phyloP scores from a whole-genome alignment of 1,140 invertebrate genomes.

The Drosophila fuyamai region DNA sequence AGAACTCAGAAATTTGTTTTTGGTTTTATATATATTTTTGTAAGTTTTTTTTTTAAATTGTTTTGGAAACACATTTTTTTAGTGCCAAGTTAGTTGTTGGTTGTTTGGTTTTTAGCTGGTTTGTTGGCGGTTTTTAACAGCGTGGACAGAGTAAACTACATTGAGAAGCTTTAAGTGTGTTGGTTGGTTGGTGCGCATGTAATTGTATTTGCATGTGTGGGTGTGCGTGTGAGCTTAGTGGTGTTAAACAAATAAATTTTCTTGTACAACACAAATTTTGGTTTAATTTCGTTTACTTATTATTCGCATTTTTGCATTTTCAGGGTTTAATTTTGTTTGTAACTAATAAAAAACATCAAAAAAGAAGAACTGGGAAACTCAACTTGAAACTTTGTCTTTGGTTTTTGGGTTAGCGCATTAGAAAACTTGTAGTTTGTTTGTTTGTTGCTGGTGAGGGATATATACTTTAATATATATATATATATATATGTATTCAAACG shows the following conservation, averaged over 20 bases:
- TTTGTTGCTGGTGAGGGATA: conserved; percentile 24
- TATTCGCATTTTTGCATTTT: conserved; percentile 23
- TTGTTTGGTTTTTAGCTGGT: conserved; percentile 31
- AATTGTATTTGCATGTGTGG: conserved; percentile 16
- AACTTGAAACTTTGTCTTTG: conserved; percentile 64
- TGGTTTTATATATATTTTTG: conserved; percentile 21
- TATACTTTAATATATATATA: conserved; percentile 25
- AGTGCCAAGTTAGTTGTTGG: conserved; percentile 64
- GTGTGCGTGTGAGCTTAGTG: conserved; percentile 65
- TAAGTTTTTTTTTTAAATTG: conserved; percentile 10
- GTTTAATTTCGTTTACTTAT: conserved; percentile 35
- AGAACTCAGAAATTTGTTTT: conserved; percentile 84
- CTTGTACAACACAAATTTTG: conserved; percentile 69
- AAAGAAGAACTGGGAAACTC: conserved; percentile 65
- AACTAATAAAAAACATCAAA: conserved; percentile 59
- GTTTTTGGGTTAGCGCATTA: conserved; percentile 43
- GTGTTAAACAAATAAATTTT: conserved; percentile 75
- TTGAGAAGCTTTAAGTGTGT: conserved; percentile 68
- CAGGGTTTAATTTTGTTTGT: conserved; percentile 38
- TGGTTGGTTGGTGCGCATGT: conserved; percentile 30
- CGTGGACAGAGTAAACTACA: conserved; percentile 69
- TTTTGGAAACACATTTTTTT: conserved; percentile 30
- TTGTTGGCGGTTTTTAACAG: conserved; percentile 60
- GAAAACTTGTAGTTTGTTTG: conserved; percentile 24
- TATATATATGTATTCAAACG: conserved; percentile 28